Base-by-base conservation (phyloP, 2,113 vertebrate genomes). In the Periophthalmodon schlosseri region DNA sequence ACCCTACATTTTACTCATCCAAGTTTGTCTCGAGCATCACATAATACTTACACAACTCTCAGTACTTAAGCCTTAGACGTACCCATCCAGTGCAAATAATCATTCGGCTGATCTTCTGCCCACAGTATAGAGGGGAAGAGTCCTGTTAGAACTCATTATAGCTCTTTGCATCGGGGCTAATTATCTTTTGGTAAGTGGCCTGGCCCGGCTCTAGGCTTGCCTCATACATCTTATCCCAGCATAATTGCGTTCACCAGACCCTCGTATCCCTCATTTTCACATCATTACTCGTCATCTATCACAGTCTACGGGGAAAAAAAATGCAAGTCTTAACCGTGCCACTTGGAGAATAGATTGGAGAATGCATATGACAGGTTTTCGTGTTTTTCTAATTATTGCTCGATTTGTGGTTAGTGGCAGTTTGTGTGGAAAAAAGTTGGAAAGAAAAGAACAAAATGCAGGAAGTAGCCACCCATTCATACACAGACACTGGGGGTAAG, bases 171-270 rank as follows among this genome's bases (percentile, higher is more conserved):
- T 87, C 77, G 57, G 80, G 28, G 75, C 80, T 88, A 88, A 90
- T 91, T 89, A 88, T 76, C 72, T 73, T 50, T 70, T 77, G 15
- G 76, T 81, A 86, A 88, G 80, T 88, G 75, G 79, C 75, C 82
- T 70, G 82, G 24, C 79, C 72, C 68, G 14, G 49, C 79, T 80
- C 58, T 54, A 77, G 75, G 80, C 79, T 86, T 83, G 84, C 73
- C 72, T 80, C 85, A 81, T 84, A 79, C 75, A 72, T 86, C 82
- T 86, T 83, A 78, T 86, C 86, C 77, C 79, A 81, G 68, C 75
- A 75, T 88, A 90, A 90, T 90, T 80, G 74, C 80, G 73, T 69
- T 73, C 72, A 75, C 74, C 61, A 71, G 79, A 72, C 75, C 49
- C 64, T 49, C 68, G 71, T 82, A 79, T 85, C 72, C 69, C 77